Percentiles rank a stretch among this genome's conserved stretches.
phyloP scores from a whole-genome alignment of 2,797 vertebrate genomes.

The Phoxinus dragarum region DNA sequence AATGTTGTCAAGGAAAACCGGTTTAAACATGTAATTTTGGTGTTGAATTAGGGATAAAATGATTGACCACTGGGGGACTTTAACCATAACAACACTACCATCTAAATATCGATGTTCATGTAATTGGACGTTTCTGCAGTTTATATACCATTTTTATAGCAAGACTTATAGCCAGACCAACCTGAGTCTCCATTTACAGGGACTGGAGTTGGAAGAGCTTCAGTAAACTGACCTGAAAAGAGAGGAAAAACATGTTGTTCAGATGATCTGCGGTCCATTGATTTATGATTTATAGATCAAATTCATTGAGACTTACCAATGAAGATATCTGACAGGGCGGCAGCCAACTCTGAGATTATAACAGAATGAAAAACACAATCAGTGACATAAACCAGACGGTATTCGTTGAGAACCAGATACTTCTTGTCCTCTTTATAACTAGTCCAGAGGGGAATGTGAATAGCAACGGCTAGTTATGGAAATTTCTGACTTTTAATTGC shows the following conservation, averaged over 20 bases:
- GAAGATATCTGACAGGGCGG: background rate
- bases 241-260: slow-evolving; percentile 4
- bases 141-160: background rate
- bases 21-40: no score
- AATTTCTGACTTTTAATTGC: background rate
- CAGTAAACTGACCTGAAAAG: slow-evolving; percentile 3
- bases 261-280: background rate
- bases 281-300: background rate
- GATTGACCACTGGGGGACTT: no score
- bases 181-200: slow-evolving; percentile 47
- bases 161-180: slow-evolving; percentile 35
- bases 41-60: no score
- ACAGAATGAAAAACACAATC: slow-evolving; percentile 11
- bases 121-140: background rate
- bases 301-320: slow-evolving; percentile 36
- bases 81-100: background rate
- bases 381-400: background rate
- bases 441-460: background rate
- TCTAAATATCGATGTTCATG: background rate
- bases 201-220: slow-evolving; percentile 20
- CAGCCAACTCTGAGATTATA: slow-evolving; percentile 42
- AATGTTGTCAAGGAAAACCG: no score
- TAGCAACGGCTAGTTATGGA: background rate
- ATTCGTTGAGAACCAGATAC: background rate
- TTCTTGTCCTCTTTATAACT: background rate